phyloP scores from a whole-genome alignment of 2,797 vertebrate species.

The Hoplostethus mediterraneus region DNA sequence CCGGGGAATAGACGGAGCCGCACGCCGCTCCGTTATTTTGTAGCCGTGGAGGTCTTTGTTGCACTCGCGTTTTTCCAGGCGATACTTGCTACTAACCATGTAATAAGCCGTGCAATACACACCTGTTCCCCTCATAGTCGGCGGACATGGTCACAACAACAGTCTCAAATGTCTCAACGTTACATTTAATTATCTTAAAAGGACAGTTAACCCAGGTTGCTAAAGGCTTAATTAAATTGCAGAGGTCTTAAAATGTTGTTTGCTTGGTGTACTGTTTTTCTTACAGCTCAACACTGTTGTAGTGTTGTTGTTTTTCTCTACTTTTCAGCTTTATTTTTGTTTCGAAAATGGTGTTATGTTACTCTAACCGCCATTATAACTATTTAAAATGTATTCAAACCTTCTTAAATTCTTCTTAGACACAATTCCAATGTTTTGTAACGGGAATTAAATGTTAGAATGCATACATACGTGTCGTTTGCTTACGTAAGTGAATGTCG shows the following conservation, averaged over 20 bases:
- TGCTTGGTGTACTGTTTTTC: too few species aligned
- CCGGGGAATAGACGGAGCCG: slow-evolving; percentile 58
- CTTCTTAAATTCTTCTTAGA: neutral
- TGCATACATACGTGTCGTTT: neutral
- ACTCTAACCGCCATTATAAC: neutral
- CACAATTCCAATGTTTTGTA: neutral
- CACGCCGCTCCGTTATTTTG: slow-evolving; percentile 58
- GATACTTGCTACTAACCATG: fast-evolving
- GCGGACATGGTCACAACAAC: too few species aligned
- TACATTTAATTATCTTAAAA: too few species aligned
- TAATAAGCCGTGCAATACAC: too few species aligned
- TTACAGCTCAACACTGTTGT: too few species aligned
- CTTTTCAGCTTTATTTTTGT: neutral
- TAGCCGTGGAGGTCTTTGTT: slow-evolving; percentile 14
- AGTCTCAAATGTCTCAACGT: too few species aligned
- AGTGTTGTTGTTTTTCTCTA: neutral
- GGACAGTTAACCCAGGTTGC: too few species aligned
- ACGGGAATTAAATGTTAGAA: neutral
- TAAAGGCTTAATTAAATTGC: too few species aligned
- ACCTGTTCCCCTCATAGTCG: too few species aligned
- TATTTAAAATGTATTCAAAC: neutral
- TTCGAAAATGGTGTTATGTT: neutral
- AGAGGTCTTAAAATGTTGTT: too few species aligned
- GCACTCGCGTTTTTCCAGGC: slow-evolving; percentile 13
- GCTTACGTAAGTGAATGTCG: too few species aligned